Evolutionary conservation across 2,797 vertebrate species (phyloP), one percentile per base, ranked within the genome.

Genomic region (Urosaurus nigricauda): DNA sequence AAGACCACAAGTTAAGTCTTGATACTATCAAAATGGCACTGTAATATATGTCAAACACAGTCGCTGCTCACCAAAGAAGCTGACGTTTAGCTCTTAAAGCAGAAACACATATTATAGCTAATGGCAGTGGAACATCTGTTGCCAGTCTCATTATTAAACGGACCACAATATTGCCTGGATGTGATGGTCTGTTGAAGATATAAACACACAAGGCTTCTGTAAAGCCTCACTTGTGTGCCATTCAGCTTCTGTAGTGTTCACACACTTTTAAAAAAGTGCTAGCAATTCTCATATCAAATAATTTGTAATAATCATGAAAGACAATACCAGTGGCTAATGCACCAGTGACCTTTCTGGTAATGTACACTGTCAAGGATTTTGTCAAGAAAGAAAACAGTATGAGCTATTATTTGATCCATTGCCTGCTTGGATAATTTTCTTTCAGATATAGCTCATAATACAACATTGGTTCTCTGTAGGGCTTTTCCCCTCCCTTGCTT

Each of bases 131-230:
- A 89, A n/a, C 65, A 94, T 88, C 84, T 35, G 79, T 89, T 90
- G 47, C 60, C 37, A 17, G 81, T 43, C 24, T 90, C 85, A 89
- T 88, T 94, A 93, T 91, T 90, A 79, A 92, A 86, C 63, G 90
- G 90, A 90, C 92, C 92, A 60, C 92, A 94, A 83, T 0, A 0
- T 92, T 90, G 90, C 79, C 89, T 87, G 85, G n/a, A 96, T 94
- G 95, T 96, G 96, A 97, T 96, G 96, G 95, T 96, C 96, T 95
- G 87, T 85, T 96, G 95, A 87, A 94, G 93, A 93, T 63, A 86
- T 51, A 94, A 93, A 94, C 89, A 93, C 8, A 37, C 2, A 21
- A 32, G 2, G 11, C 90, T 94, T 95, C 95, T 95, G 94, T 90
- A 93, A 91, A 92, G 88, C 79, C 84, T 95, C 94, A 91, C 0